Percentiles rank a stretch among this genome's conserved stretches.
Conservation (phyloP, 2,797 vertebrate genomes). For the Pipistrellus pygmaeus region DNA sequence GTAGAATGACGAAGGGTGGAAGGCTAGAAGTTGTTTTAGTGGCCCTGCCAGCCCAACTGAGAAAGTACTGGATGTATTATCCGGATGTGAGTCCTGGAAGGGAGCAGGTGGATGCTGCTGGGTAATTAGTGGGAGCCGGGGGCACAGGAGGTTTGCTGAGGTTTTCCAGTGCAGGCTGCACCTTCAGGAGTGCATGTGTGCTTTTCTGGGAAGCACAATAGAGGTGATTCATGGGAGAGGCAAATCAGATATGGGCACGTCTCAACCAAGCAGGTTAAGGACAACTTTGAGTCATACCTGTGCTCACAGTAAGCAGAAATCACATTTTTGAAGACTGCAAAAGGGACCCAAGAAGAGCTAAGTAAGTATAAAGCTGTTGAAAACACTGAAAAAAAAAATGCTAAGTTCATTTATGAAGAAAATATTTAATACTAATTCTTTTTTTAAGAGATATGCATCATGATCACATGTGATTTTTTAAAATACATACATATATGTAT, state of each 20-base stretch:
- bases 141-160: background rate
- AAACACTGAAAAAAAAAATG: conserved; percentile 1
- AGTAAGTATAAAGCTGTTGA: background rate
- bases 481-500: no score
- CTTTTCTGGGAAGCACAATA: background rate
- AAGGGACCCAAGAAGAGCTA: background rate
- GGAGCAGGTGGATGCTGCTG: background rate
- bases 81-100: background rate
- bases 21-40: background rate
- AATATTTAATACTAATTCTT: background rate
- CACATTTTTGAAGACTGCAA: background rate
- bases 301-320: background rate
- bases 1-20: background rate
- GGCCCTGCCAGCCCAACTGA: background rate
- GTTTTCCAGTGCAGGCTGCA: background rate
- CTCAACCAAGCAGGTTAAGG: background rate
- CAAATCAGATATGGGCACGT: fast-evolving
- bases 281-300: background rate
- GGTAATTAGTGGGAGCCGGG: fast-evolving
- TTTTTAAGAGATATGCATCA: no score
- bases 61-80: background rate
- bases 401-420: background rate
- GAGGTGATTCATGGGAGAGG: background rate
- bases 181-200: background rate
- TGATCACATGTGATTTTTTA: no score